Percentiles rank a stretch among this genome's conserved stretches.
phyloP scores from a whole-genome alignment of 1,140 invertebrate genomes.

The Papilio polyxenes region DNA sequence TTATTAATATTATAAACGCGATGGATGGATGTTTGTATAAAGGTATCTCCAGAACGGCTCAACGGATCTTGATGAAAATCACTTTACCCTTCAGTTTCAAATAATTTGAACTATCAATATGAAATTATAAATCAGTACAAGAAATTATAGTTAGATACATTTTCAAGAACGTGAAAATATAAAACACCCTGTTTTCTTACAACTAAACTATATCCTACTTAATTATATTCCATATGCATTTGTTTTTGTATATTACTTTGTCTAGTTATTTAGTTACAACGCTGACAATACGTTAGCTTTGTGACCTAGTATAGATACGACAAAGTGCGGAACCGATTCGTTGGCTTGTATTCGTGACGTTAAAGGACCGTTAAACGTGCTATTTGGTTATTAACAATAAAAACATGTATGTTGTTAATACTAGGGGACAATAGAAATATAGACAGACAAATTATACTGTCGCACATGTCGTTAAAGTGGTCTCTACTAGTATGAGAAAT shows the following conservation, averaged over 20 bases:
- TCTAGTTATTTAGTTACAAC: not conserved
- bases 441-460: not conserved
- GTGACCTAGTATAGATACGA: not conserved
- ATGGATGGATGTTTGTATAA: too few species aligned
- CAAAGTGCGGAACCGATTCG: not conserved
- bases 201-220: too few species aligned
- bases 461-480: not conserved
- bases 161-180: too few species aligned
- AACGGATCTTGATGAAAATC: too few species aligned
- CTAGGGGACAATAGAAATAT: not conserved
- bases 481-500: too few species aligned
- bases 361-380: not conserved
- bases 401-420: not conserved
- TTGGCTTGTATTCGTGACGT: not conserved
- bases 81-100: too few species aligned
- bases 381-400: not conserved
- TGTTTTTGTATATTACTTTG: not conserved
- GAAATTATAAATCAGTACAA: not conserved
- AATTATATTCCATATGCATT: not conserved
- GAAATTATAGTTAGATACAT: not conserved
- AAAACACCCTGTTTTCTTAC: not conserved
- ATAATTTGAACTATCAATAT: too few species aligned
- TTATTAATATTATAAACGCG: too few species aligned
- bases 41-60: too few species aligned
- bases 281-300: not conserved